Conservation (phyloP, 1,140 invertebrate species). For the Papilio glaucus region DNA sequence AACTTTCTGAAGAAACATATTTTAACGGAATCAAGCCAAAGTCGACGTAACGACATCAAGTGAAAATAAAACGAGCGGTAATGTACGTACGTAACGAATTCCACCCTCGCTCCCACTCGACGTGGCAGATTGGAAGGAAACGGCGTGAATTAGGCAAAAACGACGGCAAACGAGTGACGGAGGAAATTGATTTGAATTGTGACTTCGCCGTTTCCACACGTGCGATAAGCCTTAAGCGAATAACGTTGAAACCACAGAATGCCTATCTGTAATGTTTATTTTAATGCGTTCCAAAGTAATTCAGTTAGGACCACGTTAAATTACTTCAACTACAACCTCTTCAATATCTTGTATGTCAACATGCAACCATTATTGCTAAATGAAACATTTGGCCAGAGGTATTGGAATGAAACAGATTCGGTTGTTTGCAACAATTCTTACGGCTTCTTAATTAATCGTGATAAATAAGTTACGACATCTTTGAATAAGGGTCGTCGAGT, state of each 20-base stretch:
- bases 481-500: too few relatives aligned
- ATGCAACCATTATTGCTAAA: too few relatives aligned
- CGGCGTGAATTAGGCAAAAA: conserved; percentile 43
- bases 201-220: conserved; percentile 16
- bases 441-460: too few relatives aligned
- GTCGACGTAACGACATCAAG: background rate
- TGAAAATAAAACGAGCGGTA: background rate
- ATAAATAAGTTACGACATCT: too few relatives aligned
- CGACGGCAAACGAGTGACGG: conserved; percentile 40
- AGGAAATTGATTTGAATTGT: conserved; percentile 44
- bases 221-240: conserved; percentile 39
- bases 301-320: too few relatives aligned
- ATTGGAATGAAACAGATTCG: too few relatives aligned
- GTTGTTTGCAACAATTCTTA: too few relatives aligned
- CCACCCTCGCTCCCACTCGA: conserved; percentile 3
- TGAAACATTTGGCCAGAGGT: too few relatives aligned
- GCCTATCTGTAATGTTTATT: too few relatives aligned
- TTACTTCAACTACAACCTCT: too few relatives aligned
- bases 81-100: conserved; percentile 19
- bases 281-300: too few relatives aligned
- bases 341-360: too few relatives aligned
- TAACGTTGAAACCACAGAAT: background rate
- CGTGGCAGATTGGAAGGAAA: conserved; percentile 4
- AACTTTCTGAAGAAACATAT: background rate
- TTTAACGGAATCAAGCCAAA: conserved; percentile 17